These are phyloP conservation scores for Sphyrna mokarran DNA, from an alignment of 2,113 vertebrate species.

Conservation along the genomic window DNA sequence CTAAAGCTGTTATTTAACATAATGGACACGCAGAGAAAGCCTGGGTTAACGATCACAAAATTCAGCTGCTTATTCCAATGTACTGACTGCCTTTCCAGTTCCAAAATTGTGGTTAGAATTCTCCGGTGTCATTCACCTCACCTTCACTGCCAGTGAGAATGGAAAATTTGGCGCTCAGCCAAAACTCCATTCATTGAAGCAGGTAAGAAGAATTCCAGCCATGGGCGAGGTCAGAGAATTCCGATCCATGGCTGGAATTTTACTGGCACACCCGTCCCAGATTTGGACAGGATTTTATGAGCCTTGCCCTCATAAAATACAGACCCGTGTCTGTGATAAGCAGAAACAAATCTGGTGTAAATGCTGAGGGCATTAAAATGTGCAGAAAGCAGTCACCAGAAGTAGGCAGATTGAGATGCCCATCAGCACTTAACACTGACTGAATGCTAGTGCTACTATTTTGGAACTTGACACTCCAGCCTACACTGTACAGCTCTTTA, in stretches of 20 bases:
- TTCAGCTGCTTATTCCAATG: neutral
- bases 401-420: neutral
- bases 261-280: no score
- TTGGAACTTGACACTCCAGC: neutral
- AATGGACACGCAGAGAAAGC: neutral
- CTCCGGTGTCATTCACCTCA: no score
- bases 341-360: neutral
- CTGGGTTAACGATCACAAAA: neutral
- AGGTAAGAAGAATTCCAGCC: no score
- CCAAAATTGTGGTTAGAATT: neutral
- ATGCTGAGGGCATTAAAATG: neutral
- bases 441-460: neutral
- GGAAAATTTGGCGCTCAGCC: no score
- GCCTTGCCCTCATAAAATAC: no score
- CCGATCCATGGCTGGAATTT: no score
- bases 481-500: neutral
- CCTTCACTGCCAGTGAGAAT: no score
- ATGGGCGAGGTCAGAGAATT: no score
- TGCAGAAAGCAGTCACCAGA: neutral
- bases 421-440: neutral
- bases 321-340: neutral
- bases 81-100: neutral
- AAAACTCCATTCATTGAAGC: no score
- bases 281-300: no score
- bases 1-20: neutral